Evolutionary conservation across 2,113 vertebrate genomes (phyloP).

Genomic region (Megalops atlanticus): DNA sequence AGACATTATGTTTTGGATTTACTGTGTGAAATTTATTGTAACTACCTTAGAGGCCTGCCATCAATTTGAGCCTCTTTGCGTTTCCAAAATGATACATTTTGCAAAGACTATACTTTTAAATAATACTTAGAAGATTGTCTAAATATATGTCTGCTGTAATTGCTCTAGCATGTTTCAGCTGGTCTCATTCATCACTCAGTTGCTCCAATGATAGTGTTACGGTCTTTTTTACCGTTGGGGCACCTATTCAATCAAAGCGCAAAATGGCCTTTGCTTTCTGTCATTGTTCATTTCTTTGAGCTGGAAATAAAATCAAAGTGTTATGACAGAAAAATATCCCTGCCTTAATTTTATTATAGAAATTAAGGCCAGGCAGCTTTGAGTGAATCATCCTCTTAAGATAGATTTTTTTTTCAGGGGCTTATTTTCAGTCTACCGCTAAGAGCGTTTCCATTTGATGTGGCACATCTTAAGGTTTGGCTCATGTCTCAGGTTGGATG

Average conservation of each 20-base stretch:
- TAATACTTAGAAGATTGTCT: too few relatives aligned
- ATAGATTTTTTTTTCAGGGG: not conserved
- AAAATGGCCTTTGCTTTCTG: not conserved
- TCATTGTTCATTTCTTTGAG: not conserved
- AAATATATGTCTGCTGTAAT: too few relatives aligned
- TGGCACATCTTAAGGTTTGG: not conserved
- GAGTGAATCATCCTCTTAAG: not conserved
- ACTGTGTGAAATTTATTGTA: too few relatives aligned
- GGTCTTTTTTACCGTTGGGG: too few relatives aligned
- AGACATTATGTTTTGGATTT: too few relatives aligned
- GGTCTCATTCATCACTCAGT: too few relatives aligned
- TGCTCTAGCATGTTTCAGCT: too few relatives aligned
- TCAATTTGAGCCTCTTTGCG: too few relatives aligned
- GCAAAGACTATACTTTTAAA: too few relatives aligned
- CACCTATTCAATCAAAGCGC: not conserved
- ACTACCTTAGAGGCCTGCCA: too few relatives aligned
- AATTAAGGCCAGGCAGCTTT: not conserved
- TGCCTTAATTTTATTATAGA: not conserved
- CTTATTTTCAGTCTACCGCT: constrained; percentile 1
- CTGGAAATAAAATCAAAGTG: not conserved
- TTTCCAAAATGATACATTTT: too few relatives aligned
- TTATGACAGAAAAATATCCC: not conserved
- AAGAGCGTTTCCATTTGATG: not conserved
- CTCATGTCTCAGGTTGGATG: not conserved
- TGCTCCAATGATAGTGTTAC: too few relatives aligned